phyloP scores from a whole-genome alignment of 2,797 vertebrate species.

The Trematomus bernacchii region DNA sequence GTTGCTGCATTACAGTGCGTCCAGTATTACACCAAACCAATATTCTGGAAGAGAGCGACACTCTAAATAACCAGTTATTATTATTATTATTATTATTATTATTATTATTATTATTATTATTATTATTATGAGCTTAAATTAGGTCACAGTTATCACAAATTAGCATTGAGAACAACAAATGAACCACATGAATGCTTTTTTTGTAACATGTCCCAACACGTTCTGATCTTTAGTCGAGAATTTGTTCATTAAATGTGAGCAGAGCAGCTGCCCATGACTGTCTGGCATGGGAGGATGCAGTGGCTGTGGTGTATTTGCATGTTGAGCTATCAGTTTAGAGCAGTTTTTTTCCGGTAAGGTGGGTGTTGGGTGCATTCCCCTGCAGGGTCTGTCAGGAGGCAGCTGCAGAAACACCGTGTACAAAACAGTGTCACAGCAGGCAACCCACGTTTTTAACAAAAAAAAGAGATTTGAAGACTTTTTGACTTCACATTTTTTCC shows the following conservation, averaged over 20 bases:
- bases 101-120: not conserved
- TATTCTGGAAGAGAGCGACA: not conserved
- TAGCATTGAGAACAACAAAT: not conserved
- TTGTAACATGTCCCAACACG: not conserved
- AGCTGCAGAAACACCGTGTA: conserved; percentile 23
- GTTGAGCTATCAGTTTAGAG: conserved; percentile 16
- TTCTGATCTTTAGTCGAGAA: not conserved
- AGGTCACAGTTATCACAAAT: not conserved
- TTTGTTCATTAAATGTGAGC: not conserved
- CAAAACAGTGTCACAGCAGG: not conserved
- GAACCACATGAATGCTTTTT: not conserved
- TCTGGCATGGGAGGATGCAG: conserved; percentile 12
- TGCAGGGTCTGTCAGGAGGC: conserved; percentile 35
- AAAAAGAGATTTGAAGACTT: not conserved
- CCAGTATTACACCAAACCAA: not conserved
- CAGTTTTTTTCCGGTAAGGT: conserved; percentile 67
- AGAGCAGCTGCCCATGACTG: conserved; percentile 3
- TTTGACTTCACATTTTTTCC: not conserved
- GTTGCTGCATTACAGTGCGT: not conserved
- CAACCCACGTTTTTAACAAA: not conserved
- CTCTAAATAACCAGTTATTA: not conserved
- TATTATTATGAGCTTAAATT: not conserved
- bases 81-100: not conserved
- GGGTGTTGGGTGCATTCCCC: conserved; percentile 67
- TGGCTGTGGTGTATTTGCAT: conserved; percentile 27